Conservation (phyloP, 2,888 invertebrate genomes). For the Chloroclysta siterata region DNA sequence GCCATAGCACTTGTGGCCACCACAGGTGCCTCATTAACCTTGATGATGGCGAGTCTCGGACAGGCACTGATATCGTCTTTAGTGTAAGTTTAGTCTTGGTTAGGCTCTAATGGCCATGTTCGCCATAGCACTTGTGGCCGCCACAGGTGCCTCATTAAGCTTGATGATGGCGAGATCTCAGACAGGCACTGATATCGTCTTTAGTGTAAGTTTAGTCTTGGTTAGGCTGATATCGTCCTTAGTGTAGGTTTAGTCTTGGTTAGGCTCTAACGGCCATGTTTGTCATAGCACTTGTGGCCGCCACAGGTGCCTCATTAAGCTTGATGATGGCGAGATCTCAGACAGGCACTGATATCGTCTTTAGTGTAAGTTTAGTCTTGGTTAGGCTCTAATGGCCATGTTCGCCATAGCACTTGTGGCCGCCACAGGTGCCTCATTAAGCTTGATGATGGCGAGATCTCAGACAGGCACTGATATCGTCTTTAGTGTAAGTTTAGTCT, state of each 20-base stretch:
- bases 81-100: background rate
- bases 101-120: conserved; percentile 35
- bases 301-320: no score
- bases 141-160: conserved; percentile 52
- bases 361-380: background rate
- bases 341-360: no score
- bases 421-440: background rate
- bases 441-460: background rate
- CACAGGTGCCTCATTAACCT: conserved; percentile 2
- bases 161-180: conserved; percentile 79
- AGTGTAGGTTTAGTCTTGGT: no score
- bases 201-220: no score
- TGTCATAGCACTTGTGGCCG: no score
- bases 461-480: background rate
- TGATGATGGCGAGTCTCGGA: conserved; percentile 14
- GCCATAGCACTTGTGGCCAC: no score
- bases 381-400: background rate
- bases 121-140: conserved; percentile 36
- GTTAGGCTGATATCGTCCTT: no score
- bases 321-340: no score
- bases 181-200: conserved; percentile 85
- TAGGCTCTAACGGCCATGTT: no score
- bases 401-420: background rate
- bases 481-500: background rate
- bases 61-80: conserved; percentile 82